Evolutionary conservation across 2,113 vertebrate species (phyloP), one percentile per base, ranked within the genome.

Genomic region (Rissa tridactyla): DNA sequence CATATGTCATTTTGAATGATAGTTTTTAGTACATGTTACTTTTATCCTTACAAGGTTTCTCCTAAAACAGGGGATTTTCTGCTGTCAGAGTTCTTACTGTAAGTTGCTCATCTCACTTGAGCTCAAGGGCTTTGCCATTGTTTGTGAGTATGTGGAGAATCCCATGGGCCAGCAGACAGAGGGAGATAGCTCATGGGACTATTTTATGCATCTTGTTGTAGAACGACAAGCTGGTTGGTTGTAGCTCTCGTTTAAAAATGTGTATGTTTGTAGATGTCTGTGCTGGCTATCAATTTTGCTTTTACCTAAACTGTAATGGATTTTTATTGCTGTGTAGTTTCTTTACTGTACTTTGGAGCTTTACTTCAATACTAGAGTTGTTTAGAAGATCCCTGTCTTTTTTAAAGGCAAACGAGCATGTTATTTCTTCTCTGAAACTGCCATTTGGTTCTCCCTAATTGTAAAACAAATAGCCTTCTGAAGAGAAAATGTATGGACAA

Each of bases 21-120:
- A 44, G n/a, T 72, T 32, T 80, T 62, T 20, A 62, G 40, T 88
- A 75, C 4, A 9, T 5, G 5, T 66, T 72, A 29, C 38, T 83
- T 49, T 32, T 54, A n/a, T 75, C 13, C 32, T 71, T 49, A 29
- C 10, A 54, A 42, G 21, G 9, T 40, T 89, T 77, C 26, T 76
- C 20, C 36, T 22, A 62, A 42, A 47, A 6, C 4, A 5, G 17
- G 13, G 17, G 7, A 30, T 44, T 62, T 76, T 83, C 34, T 68
- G 3, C 49, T 86, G 6, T 65, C 2, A 3, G 52, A 20, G 6
- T 65, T 78, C 19, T 47, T 57, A 11, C 34, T 52, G 0, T 5
- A n/a, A 57, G 22, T 57, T 82, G 26, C 22, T 58, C 0, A 1
- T 65, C 10, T 36, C 46, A 10, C 9, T 61, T 64, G 30, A 75